Evolutionary conservation across 1,140 invertebrate species (phyloP).

Genomic region (Polypedilum vanderplanki): DNA sequence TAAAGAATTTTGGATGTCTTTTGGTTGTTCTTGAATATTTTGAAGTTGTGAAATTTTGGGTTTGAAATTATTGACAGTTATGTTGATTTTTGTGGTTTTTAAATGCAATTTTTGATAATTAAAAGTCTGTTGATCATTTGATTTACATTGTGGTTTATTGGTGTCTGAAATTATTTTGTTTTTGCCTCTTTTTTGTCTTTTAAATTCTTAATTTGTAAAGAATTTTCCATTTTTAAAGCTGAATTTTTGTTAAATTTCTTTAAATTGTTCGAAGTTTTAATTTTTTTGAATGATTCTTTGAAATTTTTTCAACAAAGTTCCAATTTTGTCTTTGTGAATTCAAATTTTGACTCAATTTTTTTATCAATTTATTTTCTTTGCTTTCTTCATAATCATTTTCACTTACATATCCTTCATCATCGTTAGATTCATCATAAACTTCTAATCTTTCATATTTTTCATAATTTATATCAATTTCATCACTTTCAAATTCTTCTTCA

Average conservation of each 20-base stretch:
- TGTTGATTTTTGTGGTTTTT: background rate
- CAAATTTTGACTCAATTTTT: background rate
- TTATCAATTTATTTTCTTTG: background rate
- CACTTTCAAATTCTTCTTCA: background rate
- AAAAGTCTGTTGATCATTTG: no score
- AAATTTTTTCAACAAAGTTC: background rate
- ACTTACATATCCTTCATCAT: background rate
- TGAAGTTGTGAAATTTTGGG: background rate
- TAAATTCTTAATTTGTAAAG: no score
- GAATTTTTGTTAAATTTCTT: background rate
- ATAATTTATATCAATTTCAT: background rate
- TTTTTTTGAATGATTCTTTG: background rate
- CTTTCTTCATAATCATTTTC: no score
- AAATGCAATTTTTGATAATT: no score
- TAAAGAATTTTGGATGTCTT: background rate
- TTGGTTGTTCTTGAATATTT: background rate
- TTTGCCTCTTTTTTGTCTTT: no score
- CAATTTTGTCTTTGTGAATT: background rate
- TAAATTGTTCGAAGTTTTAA: background rate
- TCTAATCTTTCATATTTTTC: background rate
- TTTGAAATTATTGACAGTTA: background rate
- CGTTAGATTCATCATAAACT: background rate
- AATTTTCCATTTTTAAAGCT: background rate
- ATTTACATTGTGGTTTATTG: no score
- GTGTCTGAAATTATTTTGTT: no score